Percentiles rank a stretch among this genome's conserved stretches.
Conservation (phyloP, 1,140 invertebrate species). For the Magallana ariakensis region DNA sequence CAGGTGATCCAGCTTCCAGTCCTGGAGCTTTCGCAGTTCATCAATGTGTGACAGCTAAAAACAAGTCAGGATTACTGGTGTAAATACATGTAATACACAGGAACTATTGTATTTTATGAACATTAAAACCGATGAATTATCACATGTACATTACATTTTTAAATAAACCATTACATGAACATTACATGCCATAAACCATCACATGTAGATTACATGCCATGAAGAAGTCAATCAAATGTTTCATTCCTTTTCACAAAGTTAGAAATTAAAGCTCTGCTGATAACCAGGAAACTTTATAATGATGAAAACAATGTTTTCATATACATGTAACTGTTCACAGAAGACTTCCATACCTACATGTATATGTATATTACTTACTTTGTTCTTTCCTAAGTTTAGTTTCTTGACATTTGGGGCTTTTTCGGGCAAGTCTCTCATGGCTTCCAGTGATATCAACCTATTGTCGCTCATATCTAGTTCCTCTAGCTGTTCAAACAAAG, state of each 20-base stretch:
- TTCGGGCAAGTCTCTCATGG: slow-evolving; percentile 83
- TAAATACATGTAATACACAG: background rate
- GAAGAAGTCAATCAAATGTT: too few species aligned
- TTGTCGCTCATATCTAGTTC: slow-evolving; percentile 92
- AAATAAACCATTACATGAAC: background rate
- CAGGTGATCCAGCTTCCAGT: slow-evolving; percentile 87
- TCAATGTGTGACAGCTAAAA: slow-evolving; percentile 85
- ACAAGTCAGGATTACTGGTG: slow-evolving; percentile 33
- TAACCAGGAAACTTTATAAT: too few species aligned
- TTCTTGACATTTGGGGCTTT: slow-evolving; percentile 88
- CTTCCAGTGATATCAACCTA: slow-evolving; percentile 85
- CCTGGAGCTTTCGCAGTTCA: slow-evolving; percentile 86
- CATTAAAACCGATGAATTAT: background rate
- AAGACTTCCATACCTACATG: too few species aligned
- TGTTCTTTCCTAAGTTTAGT: slow-evolving; percentile 90
- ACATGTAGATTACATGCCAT: too few species aligned
- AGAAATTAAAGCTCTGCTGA: too few species aligned
- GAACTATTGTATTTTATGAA: too few species aligned
- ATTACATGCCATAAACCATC: too few species aligned
- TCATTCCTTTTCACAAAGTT: too few species aligned
- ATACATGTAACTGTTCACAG: background rate
- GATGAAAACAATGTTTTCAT: background rate
- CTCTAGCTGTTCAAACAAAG: slow-evolving; percentile 80
- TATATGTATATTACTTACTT: slow-evolving; percentile 85
- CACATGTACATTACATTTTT: background rate